phyloP scores from a whole-genome alignment of 2,888 invertebrate species.

The Oligia fasciuncula region DNA sequence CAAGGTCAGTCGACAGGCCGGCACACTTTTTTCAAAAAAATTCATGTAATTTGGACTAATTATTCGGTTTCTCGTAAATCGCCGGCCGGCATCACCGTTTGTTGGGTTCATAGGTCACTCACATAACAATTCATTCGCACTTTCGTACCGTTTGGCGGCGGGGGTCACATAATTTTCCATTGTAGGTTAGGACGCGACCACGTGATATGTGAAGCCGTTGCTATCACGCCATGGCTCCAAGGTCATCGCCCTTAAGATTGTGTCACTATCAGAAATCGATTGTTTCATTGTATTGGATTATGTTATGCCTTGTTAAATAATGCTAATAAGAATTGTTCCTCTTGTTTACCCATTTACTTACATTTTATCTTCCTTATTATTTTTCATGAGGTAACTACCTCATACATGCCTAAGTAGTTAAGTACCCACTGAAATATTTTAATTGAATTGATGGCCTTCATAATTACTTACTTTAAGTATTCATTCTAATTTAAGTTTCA shows the following conservation, averaged over 20 bases:
- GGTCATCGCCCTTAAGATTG: slow-evolving; percentile 55
- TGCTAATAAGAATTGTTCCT: slow-evolving; percentile 29
- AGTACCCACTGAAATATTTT: neutral
- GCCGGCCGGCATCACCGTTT: slow-evolving; percentile 37
- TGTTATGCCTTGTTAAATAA: slow-evolving; percentile 23
- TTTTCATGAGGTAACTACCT: neutral
- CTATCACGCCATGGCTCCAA: slow-evolving; percentile 55
- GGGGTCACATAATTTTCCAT: slow-evolving; percentile 16
- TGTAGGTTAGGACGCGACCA: slow-evolving; percentile 66
- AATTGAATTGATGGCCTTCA: neutral
- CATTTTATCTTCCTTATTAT: neutral
- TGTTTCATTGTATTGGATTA: slow-evolving; percentile 34
- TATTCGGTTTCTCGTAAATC: neutral
- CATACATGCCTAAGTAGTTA: neutral
- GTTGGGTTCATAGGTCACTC: slow-evolving; percentile 48
- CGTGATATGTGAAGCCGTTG: slow-evolving; percentile 43
- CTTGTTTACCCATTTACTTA: neutral
- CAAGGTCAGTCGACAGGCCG: neutral
- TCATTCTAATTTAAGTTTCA: neutral
- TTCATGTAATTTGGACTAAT: neutral
- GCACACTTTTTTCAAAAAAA: slow-evolving; percentile 3
- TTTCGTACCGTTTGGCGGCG: slow-evolving; percentile 18
- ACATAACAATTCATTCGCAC: slow-evolving; percentile 36
- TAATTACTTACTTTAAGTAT: neutral
- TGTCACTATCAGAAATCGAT: slow-evolving; percentile 45